A percentile compares a stretch with the other conserved stretches of the same genome.
phyloP scores from a whole-genome alignment of 2,113 vertebrate species.

The Pungitius pungitius region DNA sequence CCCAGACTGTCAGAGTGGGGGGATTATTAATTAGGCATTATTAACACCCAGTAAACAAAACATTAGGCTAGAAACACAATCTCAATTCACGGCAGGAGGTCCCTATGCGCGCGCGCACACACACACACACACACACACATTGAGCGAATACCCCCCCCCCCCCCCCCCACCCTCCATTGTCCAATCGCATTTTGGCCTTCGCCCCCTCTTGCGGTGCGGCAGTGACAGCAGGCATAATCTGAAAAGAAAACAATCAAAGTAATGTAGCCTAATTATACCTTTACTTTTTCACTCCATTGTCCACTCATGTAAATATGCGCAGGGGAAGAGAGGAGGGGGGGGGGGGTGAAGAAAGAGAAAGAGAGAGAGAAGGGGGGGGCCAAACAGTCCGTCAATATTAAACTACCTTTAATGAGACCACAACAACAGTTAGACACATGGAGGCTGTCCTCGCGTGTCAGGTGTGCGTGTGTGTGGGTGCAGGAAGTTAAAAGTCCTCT shows the following conservation, averaged over 20 bases:
- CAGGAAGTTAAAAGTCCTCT: slow-evolving; percentile 29
- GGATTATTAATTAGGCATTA: slow-evolving; percentile 99
- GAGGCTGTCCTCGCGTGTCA: slow-evolving; percentile 48
- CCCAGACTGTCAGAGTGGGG: slow-evolving; percentile 85
- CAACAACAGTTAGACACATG: slow-evolving; percentile 62
- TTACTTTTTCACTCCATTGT: slow-evolving; percentile 84
- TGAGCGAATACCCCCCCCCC: slow-evolving; percentile 58
- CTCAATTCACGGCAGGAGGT: slow-evolving; percentile 89
- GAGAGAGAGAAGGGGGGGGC: slow-evolving; percentile 23
- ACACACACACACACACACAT: slow-evolving; percentile 42
- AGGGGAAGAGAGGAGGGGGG: slow-evolving; percentile 40
- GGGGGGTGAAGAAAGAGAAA: slow-evolving; percentile 37
- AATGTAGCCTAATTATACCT: slow-evolving; percentile 87
- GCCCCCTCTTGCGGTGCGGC: slow-evolving; percentile 77
- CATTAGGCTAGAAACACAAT: slow-evolving; percentile 97
- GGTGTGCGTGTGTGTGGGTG: slow-evolving; percentile 34
- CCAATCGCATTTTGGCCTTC: slow-evolving; percentile 92
- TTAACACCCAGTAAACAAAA: slow-evolving; percentile 99
- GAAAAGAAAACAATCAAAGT: slow-evolving; percentile 87
- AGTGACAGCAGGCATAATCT: slow-evolving; percentile 85
- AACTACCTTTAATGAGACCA: slow-evolving; percentile 55
- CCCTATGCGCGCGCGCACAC: slow-evolving; percentile 67
- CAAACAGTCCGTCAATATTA: slow-evolving; percentile 50
- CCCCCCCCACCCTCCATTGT: slow-evolving; percentile 83
- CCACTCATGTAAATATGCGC: slow-evolving; percentile 79